These are phyloP conservation scores for Propithecus coquereli DNA, from an alignment of 2,113 vertebrate genomes.

Conservation along the genomic window DNA sequence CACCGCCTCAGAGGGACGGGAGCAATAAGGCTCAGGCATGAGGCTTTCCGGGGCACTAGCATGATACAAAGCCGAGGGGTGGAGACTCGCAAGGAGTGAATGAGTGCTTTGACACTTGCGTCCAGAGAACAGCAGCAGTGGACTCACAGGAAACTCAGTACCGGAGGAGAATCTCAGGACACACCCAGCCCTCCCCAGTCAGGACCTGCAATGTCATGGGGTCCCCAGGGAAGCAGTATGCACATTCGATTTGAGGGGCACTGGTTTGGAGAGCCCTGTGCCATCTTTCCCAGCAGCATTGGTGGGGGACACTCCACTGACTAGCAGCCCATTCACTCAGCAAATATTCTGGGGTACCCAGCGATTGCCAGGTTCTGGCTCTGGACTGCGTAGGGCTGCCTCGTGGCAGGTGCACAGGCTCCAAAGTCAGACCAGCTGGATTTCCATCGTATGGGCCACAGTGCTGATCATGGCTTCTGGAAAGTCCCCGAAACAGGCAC, in stretches of 20 bases:
- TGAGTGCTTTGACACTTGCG: background rate
- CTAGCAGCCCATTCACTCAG: background rate
- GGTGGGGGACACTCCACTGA: rapidly evolving
- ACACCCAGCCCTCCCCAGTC: background rate
- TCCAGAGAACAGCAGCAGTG: background rate
- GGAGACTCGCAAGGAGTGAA: background rate
- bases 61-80: background rate
- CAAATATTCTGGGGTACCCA: background rate
- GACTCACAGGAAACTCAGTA: background rate
- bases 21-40: rapidly evolving
- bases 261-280: background rate
- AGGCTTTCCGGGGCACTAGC: rapidly evolving
- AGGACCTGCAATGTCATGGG: too few relatives aligned
- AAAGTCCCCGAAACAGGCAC: background rate
- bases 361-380: background rate
- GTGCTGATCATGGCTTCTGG: background rate
- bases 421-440: background rate
- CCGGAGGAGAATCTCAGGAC: background rate
- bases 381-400: too few relatives aligned
- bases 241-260: background rate
- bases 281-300: background rate
- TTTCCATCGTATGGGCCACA: background rate
- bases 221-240: background rate
- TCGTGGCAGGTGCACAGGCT: rapidly evolving
- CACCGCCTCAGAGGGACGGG: too few relatives aligned